A percentile compares a stretch with the other conserved stretches of the same genome.
These are phyloP conservation scores for Riparia riparia DNA, from an alignment of 2,113 vertebrate genomes.

Conservation along the genomic window DNA sequence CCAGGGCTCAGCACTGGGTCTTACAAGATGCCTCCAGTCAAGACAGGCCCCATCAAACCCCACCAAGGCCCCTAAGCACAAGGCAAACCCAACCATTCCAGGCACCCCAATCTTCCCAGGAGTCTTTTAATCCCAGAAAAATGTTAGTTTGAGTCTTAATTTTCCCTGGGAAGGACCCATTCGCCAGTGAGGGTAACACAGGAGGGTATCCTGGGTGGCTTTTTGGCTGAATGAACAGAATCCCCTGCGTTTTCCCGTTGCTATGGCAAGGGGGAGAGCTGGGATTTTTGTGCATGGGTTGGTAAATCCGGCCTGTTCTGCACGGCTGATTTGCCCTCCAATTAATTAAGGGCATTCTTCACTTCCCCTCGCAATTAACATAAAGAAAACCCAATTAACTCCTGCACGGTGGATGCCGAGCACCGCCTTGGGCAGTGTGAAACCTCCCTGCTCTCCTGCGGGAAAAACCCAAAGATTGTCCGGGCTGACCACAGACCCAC, in stretches of 20 bases:
- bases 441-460: neutral
- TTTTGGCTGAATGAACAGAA: neutral
- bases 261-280: neutral
- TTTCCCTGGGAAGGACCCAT: accelerated
- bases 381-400: constrained; percentile 48
- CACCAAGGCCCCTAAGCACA: neutral
- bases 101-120: neutral
- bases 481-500: neutral
- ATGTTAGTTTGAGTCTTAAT: neutral
- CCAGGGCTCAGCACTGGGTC: neutral
- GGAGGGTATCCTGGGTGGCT: neutral
- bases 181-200: accelerated
- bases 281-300: neutral
- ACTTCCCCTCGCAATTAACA: constrained; percentile 53
- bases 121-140: neutral
- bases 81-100: neutral
- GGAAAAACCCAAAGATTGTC: neutral
- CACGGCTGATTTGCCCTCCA: constrained; percentile 22
- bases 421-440: accelerated
- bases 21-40: neutral
- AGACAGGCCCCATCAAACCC: neutral
- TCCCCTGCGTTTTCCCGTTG: neutral
- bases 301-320: neutral
- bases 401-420: accelerated
- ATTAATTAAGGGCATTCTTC: constrained; percentile 65